These are phyloP conservation scores for Melieria picta DNA, from an alignment of 2,888 invertebrate species.

Conservation along the genomic window DNA sequence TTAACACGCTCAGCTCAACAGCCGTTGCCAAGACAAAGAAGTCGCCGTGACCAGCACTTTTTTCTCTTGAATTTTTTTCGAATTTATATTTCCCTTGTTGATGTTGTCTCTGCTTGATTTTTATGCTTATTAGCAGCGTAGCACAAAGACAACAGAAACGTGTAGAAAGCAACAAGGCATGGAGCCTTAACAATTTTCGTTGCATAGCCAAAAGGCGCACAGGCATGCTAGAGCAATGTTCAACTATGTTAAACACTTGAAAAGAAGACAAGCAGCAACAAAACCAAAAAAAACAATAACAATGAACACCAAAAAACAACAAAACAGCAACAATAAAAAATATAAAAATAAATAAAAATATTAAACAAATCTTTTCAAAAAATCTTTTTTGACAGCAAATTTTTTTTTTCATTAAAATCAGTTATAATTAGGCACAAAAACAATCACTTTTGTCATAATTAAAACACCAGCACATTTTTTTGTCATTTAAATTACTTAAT, in stretches of 20 bases:
- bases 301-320: neutral
- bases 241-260: neutral
- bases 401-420: neutral
- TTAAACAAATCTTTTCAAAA: neutral
- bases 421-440: conserved; percentile 7
- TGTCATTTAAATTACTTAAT: neutral
- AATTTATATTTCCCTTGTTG: too few relatives aligned
- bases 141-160: neutral
- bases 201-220: neutral
- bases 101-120: neutral
- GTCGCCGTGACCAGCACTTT: neutral
- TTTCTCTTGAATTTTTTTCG: neutral
- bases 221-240: neutral
- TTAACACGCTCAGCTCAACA: neutral
- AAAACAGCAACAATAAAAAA: neutral
- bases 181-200: neutral
- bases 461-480: too few relatives aligned
- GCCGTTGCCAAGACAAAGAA: neutral
- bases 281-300: neutral
- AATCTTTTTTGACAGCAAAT: neutral
- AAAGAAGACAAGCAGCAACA: conserved; percentile 1
- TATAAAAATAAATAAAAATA: neutral
- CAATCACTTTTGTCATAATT: neutral
- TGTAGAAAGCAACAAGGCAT: neutral
- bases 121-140: neutral